Conservation (phyloP, 1,140 invertebrate species). For the Meloidogyne hapla region DNA sequence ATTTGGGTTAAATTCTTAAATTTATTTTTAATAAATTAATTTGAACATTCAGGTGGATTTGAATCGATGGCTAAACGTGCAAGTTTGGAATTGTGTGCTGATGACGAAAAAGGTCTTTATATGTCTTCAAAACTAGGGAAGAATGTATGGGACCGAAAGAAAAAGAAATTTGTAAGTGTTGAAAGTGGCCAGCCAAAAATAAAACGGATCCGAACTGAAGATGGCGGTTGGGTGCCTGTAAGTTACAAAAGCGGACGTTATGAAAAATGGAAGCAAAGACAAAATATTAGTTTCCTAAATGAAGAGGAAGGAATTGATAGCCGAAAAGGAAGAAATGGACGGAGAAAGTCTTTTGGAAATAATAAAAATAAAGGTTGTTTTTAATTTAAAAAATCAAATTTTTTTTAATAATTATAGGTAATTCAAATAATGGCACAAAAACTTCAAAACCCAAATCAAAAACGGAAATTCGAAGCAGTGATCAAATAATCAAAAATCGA, state of each 20-base stretch:
- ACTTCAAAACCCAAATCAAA: constrained; percentile 7
- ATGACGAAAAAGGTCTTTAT: constrained; percentile 73
- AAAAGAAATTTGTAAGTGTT: constrained; percentile 82
- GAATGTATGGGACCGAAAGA: constrained; percentile 82
- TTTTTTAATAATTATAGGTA: neutral
- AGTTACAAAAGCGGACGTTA: constrained; percentile 88
- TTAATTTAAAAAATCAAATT: neutral
- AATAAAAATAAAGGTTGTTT: constrained; percentile 23
- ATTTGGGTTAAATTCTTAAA: neutral
- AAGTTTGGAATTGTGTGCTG: constrained; percentile 77
- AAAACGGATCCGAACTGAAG: constrained; percentile 88
- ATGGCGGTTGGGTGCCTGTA: constrained; percentile 86
- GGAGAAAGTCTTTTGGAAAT: constrained; percentile 38
- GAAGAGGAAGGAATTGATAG: constrained; percentile 69
- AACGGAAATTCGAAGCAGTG: constrained; percentile 35
- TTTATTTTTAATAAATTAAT: neutral
- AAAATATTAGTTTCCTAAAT: constrained; percentile 71
- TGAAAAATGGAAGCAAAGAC: constrained; percentile 77
- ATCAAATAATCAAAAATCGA: constrained; percentile 47
- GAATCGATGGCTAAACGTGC: constrained; percentile 73
- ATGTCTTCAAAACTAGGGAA: constrained; percentile 67
- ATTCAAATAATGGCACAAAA: neutral
- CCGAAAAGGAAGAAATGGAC: constrained; percentile 38
- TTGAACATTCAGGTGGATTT: constrained; percentile 68
- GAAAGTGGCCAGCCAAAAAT: constrained; percentile 64